These are phyloP conservation scores for Meloe dianella DNA, from an alignment of 2,888 invertebrate genomes.

Conservation along the genomic window DNA sequence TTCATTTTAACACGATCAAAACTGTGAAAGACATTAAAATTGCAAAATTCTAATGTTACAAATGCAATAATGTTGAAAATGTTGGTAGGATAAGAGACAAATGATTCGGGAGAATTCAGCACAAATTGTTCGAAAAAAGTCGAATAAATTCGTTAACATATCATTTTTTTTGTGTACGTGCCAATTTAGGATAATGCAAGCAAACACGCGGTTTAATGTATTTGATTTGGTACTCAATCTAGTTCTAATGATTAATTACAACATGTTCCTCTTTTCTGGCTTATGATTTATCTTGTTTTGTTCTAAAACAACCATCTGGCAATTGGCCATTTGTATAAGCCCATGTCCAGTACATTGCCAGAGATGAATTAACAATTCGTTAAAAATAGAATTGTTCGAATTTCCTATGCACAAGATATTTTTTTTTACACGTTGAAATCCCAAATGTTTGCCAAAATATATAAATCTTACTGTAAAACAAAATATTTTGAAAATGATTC, in stretches of 20 bases:
- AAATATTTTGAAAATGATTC: background rate
- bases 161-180: background rate
- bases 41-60: slow-evolving; percentile 22
- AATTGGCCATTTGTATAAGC: background rate
- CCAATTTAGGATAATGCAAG: slow-evolving; percentile 1
- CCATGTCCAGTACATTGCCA: background rate
- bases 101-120: background rate
- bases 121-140: background rate
- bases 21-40: slow-evolving; percentile 10
- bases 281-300: background rate
- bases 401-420: background rate
- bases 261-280: background rate
- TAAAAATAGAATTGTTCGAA: background rate
- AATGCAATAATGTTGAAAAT: background rate
- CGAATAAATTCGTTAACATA: background rate
- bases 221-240: background rate
- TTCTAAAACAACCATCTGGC: background rate
- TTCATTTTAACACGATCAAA: background rate
- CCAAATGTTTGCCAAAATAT: background rate
- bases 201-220: background rate
- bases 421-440: background rate
- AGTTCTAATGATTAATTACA: background rate
- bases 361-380: background rate
- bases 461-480: background rate
- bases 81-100: background rate